Evolutionary conservation across 2,888 invertebrate genomes (phyloP).

Genomic region (Tineola bisselliella): DNA sequence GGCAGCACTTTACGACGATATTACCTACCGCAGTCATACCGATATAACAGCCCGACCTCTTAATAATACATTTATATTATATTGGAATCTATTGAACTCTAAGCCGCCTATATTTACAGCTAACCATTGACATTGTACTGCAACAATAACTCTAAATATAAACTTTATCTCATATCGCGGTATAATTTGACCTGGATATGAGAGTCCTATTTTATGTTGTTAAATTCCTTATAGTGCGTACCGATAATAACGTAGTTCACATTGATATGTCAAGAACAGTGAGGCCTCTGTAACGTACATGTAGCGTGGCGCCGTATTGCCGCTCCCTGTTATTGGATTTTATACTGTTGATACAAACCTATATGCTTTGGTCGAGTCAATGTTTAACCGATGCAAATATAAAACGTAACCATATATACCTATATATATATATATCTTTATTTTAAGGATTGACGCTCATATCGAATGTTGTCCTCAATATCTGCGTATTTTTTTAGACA

Average conservation of each 20-base stretch:
- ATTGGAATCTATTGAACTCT: not conserved
- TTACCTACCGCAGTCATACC: not conserved
- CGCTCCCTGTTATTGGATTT: not conserved
- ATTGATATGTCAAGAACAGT: slow-evolving; percentile 24
- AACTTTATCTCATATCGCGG: not conserved
- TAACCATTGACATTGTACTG: not conserved
- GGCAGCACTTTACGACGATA: not conserved
- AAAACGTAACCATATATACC: too few relatives aligned
- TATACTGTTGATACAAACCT: not conserved
- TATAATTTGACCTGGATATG: not conserved
- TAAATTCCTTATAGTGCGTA: not conserved
- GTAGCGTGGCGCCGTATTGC: slow-evolving; percentile 3
- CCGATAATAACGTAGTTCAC: slow-evolving; percentile 31
- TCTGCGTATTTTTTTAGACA: too few relatives aligned
- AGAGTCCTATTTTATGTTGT: not conserved
- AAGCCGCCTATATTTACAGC: not conserved
- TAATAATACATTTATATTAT: too few relatives aligned
- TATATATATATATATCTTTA: too few relatives aligned
- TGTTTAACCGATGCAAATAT: not conserved
- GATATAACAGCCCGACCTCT: not conserved
- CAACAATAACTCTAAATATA: too few relatives aligned
- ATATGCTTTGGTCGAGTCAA: not conserved
- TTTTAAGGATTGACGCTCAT: too few relatives aligned
- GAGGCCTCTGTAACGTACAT: not conserved
- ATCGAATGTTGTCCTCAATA: too few relatives aligned